These are phyloP conservation scores for Salminus brasiliensis DNA, from an alignment of 2,113 vertebrate genomes.

Conservation along the genomic window DNA sequence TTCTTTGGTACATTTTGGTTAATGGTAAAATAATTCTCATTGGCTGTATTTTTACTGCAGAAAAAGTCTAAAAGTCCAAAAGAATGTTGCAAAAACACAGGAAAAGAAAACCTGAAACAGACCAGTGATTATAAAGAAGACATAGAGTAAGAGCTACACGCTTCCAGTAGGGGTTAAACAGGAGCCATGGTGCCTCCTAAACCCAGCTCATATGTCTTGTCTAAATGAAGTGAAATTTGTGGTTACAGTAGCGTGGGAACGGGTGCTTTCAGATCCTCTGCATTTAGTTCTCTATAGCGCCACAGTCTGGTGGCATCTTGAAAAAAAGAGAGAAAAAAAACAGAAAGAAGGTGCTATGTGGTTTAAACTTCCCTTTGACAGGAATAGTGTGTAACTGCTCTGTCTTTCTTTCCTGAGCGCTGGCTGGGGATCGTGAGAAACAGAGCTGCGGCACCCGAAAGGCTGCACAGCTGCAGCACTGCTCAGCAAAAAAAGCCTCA, in stretches of 20 bases:
- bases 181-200: background rate
- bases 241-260: background rate
- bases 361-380: constrained; percentile 64
- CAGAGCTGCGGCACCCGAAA: too few species aligned
- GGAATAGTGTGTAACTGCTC: constrained; percentile 66
- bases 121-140: background rate
- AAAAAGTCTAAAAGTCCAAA: too few species aligned
- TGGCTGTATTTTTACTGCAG: too few species aligned
- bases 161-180: background rate
- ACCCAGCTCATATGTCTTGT: background rate
- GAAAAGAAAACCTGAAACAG: background rate
- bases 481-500: constrained; percentile 89
- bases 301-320: background rate
- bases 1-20: too few species aligned
- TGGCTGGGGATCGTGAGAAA: constrained; percentile 91
- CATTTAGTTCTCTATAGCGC: background rate
- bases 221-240: background rate
- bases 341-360: constrained; percentile 39
- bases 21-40: too few species aligned
- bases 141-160: background rate
- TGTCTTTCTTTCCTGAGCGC: constrained; percentile 74
- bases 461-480: constrained; percentile 93
- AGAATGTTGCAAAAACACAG: too few species aligned
- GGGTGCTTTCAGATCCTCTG: background rate
- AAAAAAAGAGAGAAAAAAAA: background rate